Evolutionary conservation across 2,113 vertebrate species (phyloP).

Genomic region (Antennarius striatus): DNA sequence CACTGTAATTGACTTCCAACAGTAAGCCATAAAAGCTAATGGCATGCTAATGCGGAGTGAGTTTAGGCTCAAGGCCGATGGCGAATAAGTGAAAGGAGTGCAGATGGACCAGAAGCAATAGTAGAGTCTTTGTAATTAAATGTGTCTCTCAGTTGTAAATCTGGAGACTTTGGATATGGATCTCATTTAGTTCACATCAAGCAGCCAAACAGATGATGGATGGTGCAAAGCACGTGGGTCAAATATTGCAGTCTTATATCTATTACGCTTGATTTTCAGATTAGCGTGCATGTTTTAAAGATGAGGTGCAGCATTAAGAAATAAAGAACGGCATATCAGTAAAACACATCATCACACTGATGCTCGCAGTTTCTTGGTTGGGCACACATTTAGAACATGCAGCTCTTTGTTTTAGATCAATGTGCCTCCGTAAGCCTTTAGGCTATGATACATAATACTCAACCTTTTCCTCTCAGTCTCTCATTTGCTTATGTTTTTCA

Average conservation of each 20-base stretch:
- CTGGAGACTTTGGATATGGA: constrained; percentile 65
- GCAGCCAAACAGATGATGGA: constrained; percentile 67
- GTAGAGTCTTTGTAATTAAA: constrained; percentile 72
- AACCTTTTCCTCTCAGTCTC: neutral
- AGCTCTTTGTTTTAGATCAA: constrained; percentile 44
- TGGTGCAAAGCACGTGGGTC: constrained; percentile 49
- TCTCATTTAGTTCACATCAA: constrained; percentile 57
- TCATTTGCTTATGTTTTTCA: constrained; percentile 12
- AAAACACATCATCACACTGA: neutral
- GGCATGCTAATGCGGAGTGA: constrained; percentile 76
- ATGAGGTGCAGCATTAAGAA: constrained; percentile 17
- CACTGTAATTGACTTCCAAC: constrained; percentile 80
- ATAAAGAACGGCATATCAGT: neutral
- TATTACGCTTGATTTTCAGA: constrained; percentile 50
- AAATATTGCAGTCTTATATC: constrained; percentile 42
- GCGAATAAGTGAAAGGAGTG: constrained; percentile 60
- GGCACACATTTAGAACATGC: constrained; percentile 27
- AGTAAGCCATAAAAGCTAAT: constrained; percentile 80
- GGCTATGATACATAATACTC: constrained; percentile 30
- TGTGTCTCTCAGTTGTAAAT: constrained; percentile 68
- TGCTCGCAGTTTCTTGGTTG: constrained; percentile 14
- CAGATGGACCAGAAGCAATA: constrained; percentile 59
- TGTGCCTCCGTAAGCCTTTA: constrained; percentile 28
- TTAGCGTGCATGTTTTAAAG: constrained; percentile 41
- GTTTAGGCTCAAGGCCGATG: constrained; percentile 69